Base-by-base conservation (phyloP, 1,140 invertebrate species). In the Drosophila watanabei region DNA sequence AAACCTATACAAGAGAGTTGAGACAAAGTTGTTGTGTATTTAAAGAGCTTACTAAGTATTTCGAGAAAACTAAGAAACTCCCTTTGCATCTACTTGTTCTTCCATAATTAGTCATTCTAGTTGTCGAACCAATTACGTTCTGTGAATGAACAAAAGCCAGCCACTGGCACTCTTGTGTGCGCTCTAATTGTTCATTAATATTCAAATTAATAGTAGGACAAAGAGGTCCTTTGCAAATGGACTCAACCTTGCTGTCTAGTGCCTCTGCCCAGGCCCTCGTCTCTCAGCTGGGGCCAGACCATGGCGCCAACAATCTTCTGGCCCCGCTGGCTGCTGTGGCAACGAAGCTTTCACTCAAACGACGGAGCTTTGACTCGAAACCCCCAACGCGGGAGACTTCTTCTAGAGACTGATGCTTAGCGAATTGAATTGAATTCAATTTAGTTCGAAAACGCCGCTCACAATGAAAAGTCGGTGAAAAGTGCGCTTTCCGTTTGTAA, bases 401-500 rank as follows among this genome's bases (percentile, higher is more conserved):
- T 66, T 77, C 84, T 77, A 59, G 60, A 37, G 57, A 69, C 65
- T 78, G 76, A 49, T 70, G 72, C 85, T 80, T 48, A 63, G 69
- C 18, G 71, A 61, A 73, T 73, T 61, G 79, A 78, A 80, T 83
- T 78, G 46, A 63, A 79, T 77, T 87, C 70, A 82, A 81, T 76
- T 87, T 46, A 77, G 73, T 76, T 87, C 61, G 70, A 76, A 87
- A 88, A 83, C 68, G 68, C 75, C 69, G 85, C 54, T 87, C 75
- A 65, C 80, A 64, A 75, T 70, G 64, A 63, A 68, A 66, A 80
- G 84, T 75, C 80, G 68, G 30, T 75, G 56, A 73, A 57, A 45
- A 46, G 45, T 64, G 28, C 63, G 80, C 49, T 52, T n/a, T n/a
- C 48, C 35, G 84, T 39, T 43, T 37, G 48, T 73, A 30, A 70